These are phyloP conservation scores for Porites cylindrica DNA, from an alignment of 92 coral and sea anemone species.

Conservation along the genomic window DNA sequence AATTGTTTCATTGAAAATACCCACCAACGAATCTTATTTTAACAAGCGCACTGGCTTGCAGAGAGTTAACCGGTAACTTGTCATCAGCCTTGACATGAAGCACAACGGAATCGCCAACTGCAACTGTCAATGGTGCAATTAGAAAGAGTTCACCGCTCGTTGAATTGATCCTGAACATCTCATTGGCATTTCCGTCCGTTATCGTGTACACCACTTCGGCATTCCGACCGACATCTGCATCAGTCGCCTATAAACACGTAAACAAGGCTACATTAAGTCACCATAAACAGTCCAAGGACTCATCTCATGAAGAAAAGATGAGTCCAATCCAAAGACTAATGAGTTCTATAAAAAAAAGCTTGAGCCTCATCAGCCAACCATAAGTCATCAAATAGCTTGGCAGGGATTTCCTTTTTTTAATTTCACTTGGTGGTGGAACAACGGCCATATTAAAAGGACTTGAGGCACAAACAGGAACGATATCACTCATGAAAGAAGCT, in stretches of 20 bases:
- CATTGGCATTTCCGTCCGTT: slow-evolving; percentile 25
- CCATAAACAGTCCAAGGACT: too few relatives aligned
- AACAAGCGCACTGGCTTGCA: slow-evolving; percentile 11
- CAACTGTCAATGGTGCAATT: neutral
- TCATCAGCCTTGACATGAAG: slow-evolving; percentile 4
- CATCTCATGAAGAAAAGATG: too few relatives aligned
- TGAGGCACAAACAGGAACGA: too few relatives aligned
- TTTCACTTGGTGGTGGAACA: too few relatives aligned
- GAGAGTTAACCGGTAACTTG: neutral
- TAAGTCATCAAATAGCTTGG: too few relatives aligned
- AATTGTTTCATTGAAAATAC: neutral
- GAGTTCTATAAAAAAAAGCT: too few relatives aligned
- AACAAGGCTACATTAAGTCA: neutral
- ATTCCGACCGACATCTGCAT: slow-evolving; percentile 21
- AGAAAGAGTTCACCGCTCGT: slow-evolving; percentile 32
- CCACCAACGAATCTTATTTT: slow-evolving; percentile 9
- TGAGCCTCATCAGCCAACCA: too few relatives aligned
- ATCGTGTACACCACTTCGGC: slow-evolving; percentile 18
- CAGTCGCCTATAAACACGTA: slow-evolving; percentile 9
- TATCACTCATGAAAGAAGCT: too few relatives aligned
- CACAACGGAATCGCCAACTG: slow-evolving; percentile 1
- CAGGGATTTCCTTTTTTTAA: too few relatives aligned
- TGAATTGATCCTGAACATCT: slow-evolving; percentile 18
- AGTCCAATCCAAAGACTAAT: too few relatives aligned
- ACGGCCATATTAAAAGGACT: too few relatives aligned